Conservation (phyloP, 2,888 invertebrate genomes). For the Colostygia pectinataria region DNA sequence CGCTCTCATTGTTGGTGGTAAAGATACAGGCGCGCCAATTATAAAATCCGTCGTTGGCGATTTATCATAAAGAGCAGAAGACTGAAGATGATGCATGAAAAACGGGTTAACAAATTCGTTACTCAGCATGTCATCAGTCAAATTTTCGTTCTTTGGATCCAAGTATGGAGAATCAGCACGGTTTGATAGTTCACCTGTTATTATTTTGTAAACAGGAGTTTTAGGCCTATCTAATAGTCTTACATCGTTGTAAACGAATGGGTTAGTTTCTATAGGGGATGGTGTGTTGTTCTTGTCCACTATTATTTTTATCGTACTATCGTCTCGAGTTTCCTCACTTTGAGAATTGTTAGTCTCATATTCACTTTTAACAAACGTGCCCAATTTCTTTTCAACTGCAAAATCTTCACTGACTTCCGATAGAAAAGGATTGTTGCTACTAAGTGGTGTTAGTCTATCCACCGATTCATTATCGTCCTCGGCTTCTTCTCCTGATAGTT, state of each 20-base stretch:
- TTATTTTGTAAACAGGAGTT: slow-evolving; percentile 72
- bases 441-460: slow-evolving; percentile 47
- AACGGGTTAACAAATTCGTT: slow-evolving; percentile 72
- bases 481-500: slow-evolving; percentile 43
- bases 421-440: slow-evolving; percentile 60
- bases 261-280: slow-evolving; percentile 49
- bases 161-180: slow-evolving; percentile 55
- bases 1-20: slow-evolving; percentile 63
- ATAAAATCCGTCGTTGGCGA: slow-evolving; percentile 69
- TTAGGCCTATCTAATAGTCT: slow-evolving; percentile 59
- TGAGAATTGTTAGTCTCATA: slow-evolving; percentile 70
- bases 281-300: slow-evolving; percentile 48
- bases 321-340: slow-evolving; percentile 58
- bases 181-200: slow-evolving; percentile 54
- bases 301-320: slow-evolving; percentile 53
- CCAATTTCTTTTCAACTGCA: slow-evolving; percentile 55
- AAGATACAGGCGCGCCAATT: slow-evolving; percentile 78
- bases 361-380: slow-evolving; percentile 63
- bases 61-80: slow-evolving; percentile 39
- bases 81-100: slow-evolving; percentile 56
- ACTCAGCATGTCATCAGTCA: slow-evolving; percentile 48
- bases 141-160: slow-evolving; percentile 44
- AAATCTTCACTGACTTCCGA: slow-evolving; percentile 54
- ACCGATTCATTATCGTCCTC: slow-evolving; percentile 49
- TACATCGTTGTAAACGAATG: slow-evolving; percentile 51